Percentiles rank a stretch among this genome's conserved stretches.
phyloP scores from a whole-genome alignment of 2,797 vertebrate species.

The Acipenser ruthenus region DNA sequence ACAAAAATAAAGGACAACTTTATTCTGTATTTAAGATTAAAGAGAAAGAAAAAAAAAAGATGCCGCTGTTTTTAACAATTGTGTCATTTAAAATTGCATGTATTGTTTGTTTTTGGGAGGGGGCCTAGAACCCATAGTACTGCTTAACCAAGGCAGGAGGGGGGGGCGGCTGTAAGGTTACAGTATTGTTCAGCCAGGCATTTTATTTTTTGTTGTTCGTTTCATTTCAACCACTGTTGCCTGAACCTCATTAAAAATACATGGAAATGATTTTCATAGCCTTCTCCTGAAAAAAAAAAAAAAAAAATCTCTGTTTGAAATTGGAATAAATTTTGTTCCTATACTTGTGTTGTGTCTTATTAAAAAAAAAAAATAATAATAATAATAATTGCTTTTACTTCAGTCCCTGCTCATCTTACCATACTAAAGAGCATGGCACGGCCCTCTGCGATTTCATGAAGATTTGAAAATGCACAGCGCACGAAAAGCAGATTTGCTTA shows the following conservation, averaged over 20 bases:
- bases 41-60: constrained; percentile 41
- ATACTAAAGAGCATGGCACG: too few relatives aligned
- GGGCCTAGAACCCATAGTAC: constrained; percentile 48
- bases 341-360: constrained; percentile 60
- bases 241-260: constrained; percentile 72
- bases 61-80: constrained; percentile 69
- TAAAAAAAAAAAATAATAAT: neutral
- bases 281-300: constrained; percentile 83
- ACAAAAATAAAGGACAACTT: constrained; percentile 51
- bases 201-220: constrained; percentile 63
- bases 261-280: constrained; percentile 95
- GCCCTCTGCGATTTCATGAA: too few relatives aligned
- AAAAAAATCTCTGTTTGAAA: constrained; percentile 89
- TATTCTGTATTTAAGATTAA: constrained; percentile 67
- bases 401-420: too few relatives aligned
- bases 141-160: constrained; percentile 38
- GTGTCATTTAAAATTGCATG: constrained; percentile 82
- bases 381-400: neutral
- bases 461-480: too few relatives aligned
- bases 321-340: constrained; percentile 99
- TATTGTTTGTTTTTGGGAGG: constrained; percentile 45
- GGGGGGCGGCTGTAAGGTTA: constrained; percentile 49
- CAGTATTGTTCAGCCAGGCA: constrained; percentile 59
- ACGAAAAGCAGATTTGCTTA: too few relatives aligned
- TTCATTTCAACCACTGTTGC: constrained; percentile 78